Evolutionary conservation across 2,113 vertebrate genomes (phyloP), one percentile per base, ranked within the genome.

Genomic region (Chascanopsetta lugubris): DNA sequence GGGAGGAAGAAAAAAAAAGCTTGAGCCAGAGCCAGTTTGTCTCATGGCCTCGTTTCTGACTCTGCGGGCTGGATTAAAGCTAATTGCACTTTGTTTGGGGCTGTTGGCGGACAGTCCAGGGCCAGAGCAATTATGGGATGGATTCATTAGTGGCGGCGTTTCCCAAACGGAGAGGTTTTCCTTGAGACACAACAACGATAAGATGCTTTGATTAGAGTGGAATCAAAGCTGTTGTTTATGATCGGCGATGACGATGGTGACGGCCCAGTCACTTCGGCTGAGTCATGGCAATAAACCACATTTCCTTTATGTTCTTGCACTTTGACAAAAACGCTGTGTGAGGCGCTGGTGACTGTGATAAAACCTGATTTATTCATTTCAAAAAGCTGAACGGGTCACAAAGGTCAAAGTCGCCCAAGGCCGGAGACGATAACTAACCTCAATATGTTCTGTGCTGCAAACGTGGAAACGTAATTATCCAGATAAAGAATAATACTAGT

Each of bases 71-170:
- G 77, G 75, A 77, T 86, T 77, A 75, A 36, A 17, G 26, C 21
- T 85, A 69, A 79, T 87, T 83, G 72, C n/a, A 20, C 21, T 67
- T 69, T 66, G 46, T 65, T 51, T 66, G 24, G 36, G 40, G 59
- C 54, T 61, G 32, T 78, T 63, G 57, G 47, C 40, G 17, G 30
- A 8, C 45, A 76, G 21, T 54, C 22, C n/a, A 43, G n/a, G 17
- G 15, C 38, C 15, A n/a, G 38, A 2, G 15, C 17, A n/a, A n/a
- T 42, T 7, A 17, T 42, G 7, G n/a, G n/a, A n/a, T 7, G 17
- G 38, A 42, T 42, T 42, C 2, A 42, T 42, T 42, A 40, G 46
- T 66, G 22, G 40, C 50, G 53, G 40, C 34, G 2, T 1, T 15
- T 3, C 13, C 34, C 4, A 38, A 38, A 38, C 34, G 7, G 34